Base-by-base conservation (phyloP, 2,888 invertebrate species). In the Lordiphosa andalusiaca region DNA sequence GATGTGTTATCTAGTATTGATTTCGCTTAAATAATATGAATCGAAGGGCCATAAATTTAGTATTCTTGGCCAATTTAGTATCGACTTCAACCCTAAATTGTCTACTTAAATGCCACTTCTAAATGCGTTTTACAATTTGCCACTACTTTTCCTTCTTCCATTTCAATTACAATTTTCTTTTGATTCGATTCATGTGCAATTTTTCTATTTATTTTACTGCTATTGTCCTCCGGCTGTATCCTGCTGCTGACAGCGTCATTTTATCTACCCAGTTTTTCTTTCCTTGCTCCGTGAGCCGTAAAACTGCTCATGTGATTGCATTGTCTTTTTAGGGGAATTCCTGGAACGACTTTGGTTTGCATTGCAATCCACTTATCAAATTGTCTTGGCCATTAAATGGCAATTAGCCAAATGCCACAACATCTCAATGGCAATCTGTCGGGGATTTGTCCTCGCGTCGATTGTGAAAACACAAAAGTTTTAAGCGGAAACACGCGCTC, bases 401-500 rank as follows among this genome's bases (percentile, higher is more conserved):
- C 81, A 76, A 76, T 76, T 76, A 76, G 84, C 64, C 49, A 40
- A 30, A 40, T 23, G 47, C 50, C 41, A 39, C 38, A 58, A 19
- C 35, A 36, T 53, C 59, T 63, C 53, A 58, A 68, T 64, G 62
- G 49, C 62, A 65, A 68, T 68, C 55, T 61, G 55, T 59, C 58
- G 61, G 46, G 57, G 54, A 61, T 77, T 73, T 41, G 16, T 47
- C 44, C 10, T 16, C 10, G 10, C 33, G 6, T 35, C 6, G 12
- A 46, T 35, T 63, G 66, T 21, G 38, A 56, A 39, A 56, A 42
- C 57, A 65, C 47, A 35, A 53, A 57, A 82, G 74, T 61, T 83
- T 76, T 60, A 80, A 80, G 76, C 84, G 76, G 84, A 80, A 76
- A 69, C 76, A 80, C 81, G 76, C 73, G 62, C 60, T 46, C 25